Evolutionary conservation across 2,888 invertebrate species (phyloP), one percentile per base, ranked within the genome.

Genomic region (Rhagonycha fulva): DNA sequence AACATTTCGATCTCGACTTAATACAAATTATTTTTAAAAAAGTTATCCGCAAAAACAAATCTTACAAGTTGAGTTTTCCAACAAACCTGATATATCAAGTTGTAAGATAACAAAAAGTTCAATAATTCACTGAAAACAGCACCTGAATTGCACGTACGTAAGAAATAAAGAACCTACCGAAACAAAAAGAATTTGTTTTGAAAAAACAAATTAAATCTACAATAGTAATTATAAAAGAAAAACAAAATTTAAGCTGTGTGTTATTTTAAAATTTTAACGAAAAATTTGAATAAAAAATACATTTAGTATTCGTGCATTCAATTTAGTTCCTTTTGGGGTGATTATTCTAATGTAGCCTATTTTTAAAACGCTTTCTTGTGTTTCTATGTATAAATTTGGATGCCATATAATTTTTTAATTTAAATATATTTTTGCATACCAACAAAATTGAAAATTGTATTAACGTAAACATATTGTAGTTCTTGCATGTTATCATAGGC

Each of bases 41-140:
- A 26, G 19, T 66, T 24, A 66, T 66, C 23, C 63, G 4, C 26
- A 66, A 66, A 24, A 66, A 66, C 63, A 66, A 66, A 47, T 66
- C n/a, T 62, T 23, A n/a, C n/a, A 66, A 66, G 26, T 26, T 24
- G 24, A 66, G 26, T 66, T 66, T 66, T 23, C 23, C 63, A 26
- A 47, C 47, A 60, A 68, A 68, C 62, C 67, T 61, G 30, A 72
- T 72, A 72, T 68, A 28, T 72, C 72, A 72, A 62, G 11, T 23
- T 68, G 69, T n/a, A 67, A 69, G 66, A 70, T 70, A 67, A 74
- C 67, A 70, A 70, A 74, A 61, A 74, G 74, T 60, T 71, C 74
- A 70, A 74, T 74, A 74, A 74, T 67, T 74, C 70, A 74, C 70
- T 28, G 61, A 73, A 61, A 73, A 28, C 61, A 62, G 10, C 23